phyloP scores from a whole-genome alignment of 2,113 vertebrate species.

The Mobula birostris region DNA sequence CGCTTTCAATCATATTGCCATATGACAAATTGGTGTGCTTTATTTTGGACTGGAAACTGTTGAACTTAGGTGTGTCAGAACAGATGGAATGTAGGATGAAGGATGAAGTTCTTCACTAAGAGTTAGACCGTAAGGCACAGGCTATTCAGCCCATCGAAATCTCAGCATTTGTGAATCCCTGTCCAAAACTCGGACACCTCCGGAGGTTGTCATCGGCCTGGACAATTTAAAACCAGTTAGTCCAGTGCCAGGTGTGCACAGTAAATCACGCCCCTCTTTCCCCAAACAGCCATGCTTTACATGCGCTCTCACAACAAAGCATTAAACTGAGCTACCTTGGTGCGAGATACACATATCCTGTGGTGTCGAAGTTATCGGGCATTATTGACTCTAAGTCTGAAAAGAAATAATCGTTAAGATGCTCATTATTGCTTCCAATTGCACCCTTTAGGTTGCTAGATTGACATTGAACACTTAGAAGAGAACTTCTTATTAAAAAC shows the following conservation, averaged over 20 bases:
- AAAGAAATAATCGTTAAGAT: conserved; percentile 45
- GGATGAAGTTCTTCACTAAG: neutral
- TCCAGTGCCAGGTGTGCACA: neutral
- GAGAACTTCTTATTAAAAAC: conserved; percentile 4
- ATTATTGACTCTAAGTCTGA: conserved; percentile 78
- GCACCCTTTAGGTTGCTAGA: neutral
- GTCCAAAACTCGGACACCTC: neutral
- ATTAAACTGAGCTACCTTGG: conserved; percentile 71
- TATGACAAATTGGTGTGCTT: neutral
- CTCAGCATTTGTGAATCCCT: neutral
- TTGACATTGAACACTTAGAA: conserved; percentile 13
- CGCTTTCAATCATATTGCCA: too few relatives aligned
- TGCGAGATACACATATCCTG: conserved; percentile 82
- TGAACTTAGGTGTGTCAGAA: too few relatives aligned
- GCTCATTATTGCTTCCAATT: conserved; percentile 23
- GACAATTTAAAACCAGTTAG: neutral
- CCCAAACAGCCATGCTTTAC: conserved; percentile 35
- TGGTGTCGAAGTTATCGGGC: conserved; percentile 73
- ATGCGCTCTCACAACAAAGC: conserved; percentile 29
- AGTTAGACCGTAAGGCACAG: neutral
- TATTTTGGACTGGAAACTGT: neutral
- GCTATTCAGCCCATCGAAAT: too few relatives aligned
- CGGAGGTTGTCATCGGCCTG: neutral
- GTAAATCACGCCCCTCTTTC: neutral
- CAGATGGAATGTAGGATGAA: neutral